These are phyloP conservation scores for Ichneumoninae sp. DNA, from an alignment of 2,888 invertebrate species.

Conservation along the genomic window DNA sequence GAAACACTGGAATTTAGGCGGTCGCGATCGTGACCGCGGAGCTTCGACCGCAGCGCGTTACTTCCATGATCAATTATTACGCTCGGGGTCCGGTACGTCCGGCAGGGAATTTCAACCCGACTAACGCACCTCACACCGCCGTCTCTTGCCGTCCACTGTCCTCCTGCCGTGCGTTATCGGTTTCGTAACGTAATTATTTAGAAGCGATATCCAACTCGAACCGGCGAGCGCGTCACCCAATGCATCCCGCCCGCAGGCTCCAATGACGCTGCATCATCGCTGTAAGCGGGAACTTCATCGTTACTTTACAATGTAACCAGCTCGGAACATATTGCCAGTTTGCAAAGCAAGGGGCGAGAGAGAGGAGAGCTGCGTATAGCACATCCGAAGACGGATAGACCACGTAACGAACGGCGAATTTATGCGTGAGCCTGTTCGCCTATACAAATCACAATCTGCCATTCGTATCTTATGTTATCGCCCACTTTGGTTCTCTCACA, in stretches of 20 bases:
- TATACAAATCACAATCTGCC: too few species aligned
- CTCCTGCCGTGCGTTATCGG: constrained; percentile 47
- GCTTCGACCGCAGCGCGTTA: constrained; percentile 64
- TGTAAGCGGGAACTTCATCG: background rate
- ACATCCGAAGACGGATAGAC: constrained; percentile 36
- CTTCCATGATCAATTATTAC: constrained; percentile 75
- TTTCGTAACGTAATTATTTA: constrained; percentile 74
- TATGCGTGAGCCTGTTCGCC: background rate
- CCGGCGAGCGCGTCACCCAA: background rate
- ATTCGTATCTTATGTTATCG: too few species aligned
- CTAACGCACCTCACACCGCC: constrained; percentile 31
- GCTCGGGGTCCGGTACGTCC: constrained; percentile 47
- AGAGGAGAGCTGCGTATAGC: background rate
- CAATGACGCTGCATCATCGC: background rate
- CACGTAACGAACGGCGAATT: constrained; percentile 45
- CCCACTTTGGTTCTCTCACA: too few species aligned
- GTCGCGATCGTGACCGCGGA: constrained; percentile 59
- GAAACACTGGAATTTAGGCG: constrained; percentile 53
- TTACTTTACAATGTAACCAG: background rate
- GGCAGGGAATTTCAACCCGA: constrained; percentile 72
- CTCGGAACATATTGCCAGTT: background rate
- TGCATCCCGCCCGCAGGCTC: background rate
- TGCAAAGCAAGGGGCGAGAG: background rate
- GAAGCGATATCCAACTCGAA: constrained; percentile 49
- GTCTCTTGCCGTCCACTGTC: background rate